Conservation (phyloP, 2,113 vertebrate species). For the Gila orcuttii region DNA sequence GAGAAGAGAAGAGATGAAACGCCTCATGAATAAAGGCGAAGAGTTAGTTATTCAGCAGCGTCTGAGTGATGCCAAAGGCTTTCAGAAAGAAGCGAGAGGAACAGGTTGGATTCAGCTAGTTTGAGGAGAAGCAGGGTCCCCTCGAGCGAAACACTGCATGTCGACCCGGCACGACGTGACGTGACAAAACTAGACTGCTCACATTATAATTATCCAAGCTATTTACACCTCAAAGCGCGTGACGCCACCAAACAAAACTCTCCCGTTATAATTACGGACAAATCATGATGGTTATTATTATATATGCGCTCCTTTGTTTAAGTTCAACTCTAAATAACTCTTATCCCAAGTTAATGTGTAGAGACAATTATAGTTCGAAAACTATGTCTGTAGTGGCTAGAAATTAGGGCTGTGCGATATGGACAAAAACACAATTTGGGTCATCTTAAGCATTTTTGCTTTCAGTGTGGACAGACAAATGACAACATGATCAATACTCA, state of each 20-base stretch:
- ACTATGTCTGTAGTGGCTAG: too few relatives aligned
- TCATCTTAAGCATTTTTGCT: neutral
- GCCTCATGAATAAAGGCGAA: slow-evolving; percentile 54
- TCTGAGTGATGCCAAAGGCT: slow-evolving; percentile 46
- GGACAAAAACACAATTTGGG: too few relatives aligned
- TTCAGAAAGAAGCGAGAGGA: slow-evolving; percentile 45
- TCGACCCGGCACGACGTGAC: neutral
- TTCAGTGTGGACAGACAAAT: neutral
- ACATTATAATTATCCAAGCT: neutral
- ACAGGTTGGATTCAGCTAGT: slow-evolving; percentile 43
- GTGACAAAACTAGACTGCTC: neutral
- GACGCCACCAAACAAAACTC: too few relatives aligned
- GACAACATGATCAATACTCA: neutral
- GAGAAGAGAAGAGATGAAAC: slow-evolving; percentile 52
- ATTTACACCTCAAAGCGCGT: neutral
- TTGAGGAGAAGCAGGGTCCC: slow-evolving; percentile 26
- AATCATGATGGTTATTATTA: too few relatives aligned
- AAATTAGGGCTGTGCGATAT: too few relatives aligned
- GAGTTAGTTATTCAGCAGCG: slow-evolving; percentile 52
- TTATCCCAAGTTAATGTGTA: too few relatives aligned
- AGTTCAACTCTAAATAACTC: too few relatives aligned
- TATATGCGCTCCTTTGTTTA: too few relatives aligned
- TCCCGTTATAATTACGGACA: too few relatives aligned
- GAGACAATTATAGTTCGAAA: too few relatives aligned
- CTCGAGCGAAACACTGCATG: slow-evolving; percentile 30